Base-by-base conservation (phyloP, 2,113 vertebrate genomes). In the western clawed frog (Xenopus tropicalis) region DNA sequence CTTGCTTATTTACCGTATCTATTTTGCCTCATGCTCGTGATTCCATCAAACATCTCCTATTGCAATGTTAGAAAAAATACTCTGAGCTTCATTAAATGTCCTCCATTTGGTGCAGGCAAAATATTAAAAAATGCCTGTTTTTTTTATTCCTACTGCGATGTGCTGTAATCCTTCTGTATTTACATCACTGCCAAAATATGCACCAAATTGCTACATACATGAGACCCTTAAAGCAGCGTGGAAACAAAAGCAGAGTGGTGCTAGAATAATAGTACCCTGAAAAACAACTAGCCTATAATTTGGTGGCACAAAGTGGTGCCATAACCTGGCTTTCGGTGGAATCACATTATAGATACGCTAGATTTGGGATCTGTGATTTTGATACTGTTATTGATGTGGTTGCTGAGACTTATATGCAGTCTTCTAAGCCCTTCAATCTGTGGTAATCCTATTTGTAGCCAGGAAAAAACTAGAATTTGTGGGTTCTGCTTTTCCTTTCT, bases 391-490 rank as follows among this genome's bases (percentile, higher is more conserved):
- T 76, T 76, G 57, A 75, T 75, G 73, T 76, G 73, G 73, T 76
- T 76, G 29, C 58, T 63, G 59, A 69, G 48, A 37, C 73, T 63
- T 62, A 54, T 59, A 69, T 68, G 51, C 46, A 54, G 67, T 43
- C n/a, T 63, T 24, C 44, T 56, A 20, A 69, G 58, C 66, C 73
- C 73, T 63, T 76, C 73, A 69, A 76, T 76, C 66, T 76, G 73
- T 63, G 66, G 73, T 76, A 69, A 75, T 69, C 58, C 73, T 76
- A 69, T 69, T 69, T 76, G 66, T 69, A 69, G 73, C 73, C 73
- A 69, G 59, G 66, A 69, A 76, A 76, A 58, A 67, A 69, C 19
- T 44, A 44, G 48, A 69, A 74, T 68, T 52, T 52, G 61, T 61
- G 43, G 16, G n/a, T 20, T 76, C 6, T 56, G 12, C 24, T 76